Conservation (phyloP, 2,797 vertebrate genomes). For the Pangasius macronema region DNA sequence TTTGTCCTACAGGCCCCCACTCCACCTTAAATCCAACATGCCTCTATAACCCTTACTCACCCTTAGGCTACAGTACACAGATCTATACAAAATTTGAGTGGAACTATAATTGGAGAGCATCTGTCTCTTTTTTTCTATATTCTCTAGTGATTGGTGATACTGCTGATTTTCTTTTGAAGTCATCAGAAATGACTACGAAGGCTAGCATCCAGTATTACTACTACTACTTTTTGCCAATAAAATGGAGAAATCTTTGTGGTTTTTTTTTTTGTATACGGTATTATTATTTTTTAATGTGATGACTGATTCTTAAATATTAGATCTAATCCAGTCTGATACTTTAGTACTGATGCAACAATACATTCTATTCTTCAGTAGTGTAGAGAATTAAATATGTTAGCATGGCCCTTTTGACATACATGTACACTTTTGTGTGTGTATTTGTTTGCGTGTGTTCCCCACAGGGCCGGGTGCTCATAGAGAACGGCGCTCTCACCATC, state of each 20-base stretch:
- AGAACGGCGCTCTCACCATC: conserved; percentile 91
- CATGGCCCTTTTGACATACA: conserved; percentile 49
- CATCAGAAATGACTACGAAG: neutral
- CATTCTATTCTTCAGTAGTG: conserved; percentile 26
- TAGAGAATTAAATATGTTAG: conserved; percentile 61
- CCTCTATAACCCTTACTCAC: neutral
- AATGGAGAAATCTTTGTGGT: neutral
- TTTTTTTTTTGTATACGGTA: neutral
- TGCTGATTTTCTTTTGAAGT: neutral
- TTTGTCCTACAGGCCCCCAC: neutral
- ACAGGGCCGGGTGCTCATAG: conserved; percentile 89
- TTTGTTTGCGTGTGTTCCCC: conserved; percentile 39
- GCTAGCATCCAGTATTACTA: neutral
- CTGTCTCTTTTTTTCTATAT: neutral
- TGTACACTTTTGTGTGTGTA: neutral
- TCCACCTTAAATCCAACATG: conserved; percentile 25
- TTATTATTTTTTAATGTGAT: neutral
- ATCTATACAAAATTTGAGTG: conserved; percentile 56
- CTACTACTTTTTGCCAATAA: neutral
- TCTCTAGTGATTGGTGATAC: neutral
- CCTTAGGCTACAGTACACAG: conserved; percentile 6
- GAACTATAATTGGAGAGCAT: conserved; percentile 63
- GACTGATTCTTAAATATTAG: neutral
- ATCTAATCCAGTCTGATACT: neutral
- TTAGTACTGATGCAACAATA: neutral